Base-by-base conservation (phyloP, 2,113 vertebrate genomes). In the Cheirogaleus medius region DNA sequence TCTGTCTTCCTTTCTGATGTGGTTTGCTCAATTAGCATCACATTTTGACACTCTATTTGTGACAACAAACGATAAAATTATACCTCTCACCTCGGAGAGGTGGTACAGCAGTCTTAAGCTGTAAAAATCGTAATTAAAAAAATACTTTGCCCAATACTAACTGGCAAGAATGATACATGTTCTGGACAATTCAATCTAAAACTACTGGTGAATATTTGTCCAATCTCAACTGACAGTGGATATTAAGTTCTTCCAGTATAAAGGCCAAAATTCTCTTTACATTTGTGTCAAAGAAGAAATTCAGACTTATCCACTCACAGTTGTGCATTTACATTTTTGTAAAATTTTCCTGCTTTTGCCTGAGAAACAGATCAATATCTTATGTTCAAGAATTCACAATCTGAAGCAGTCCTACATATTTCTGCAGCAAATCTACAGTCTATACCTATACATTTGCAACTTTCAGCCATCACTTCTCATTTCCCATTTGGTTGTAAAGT, bases 51-150 rank as follows among this genome's bases (percentile, higher is more conserved):
- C 63, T 52, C 39, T 87, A 25, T 87, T 93, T 95, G 84, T 97
- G 97, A 93, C 90, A 94, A 86, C 4, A 8, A 97, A 91, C 34
- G 74, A 87, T 87, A 96, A 97, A 98, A 97, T 97, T 91, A 73
- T 37, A 97, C 71, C 86, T 97, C 88, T 97, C 63, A 47, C 82
- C 87, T 93, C 3, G 85, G 34, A 97, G 58, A 96, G 96, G 69
- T 94, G 76, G 95, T 96, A 86, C 94, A 97, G 96, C 94, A 87
- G 92, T 95, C 96, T 90, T 85, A 77, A 60, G 63, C 94, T 94
- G 29, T 69, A 91, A 83, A 97, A 87, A 83, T 27, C 89, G 80
- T 68, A 94, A 89, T 96, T 90, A 76, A 60, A 90, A 49, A 82
- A 93, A 93, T 47, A 96, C 76, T 52, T 94, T 77, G 85, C 63